Percentiles rank a stretch among this genome's conserved stretches.
Conservation (phyloP, 2,797 vertebrate genomes). For the Picus viridis region DNA sequence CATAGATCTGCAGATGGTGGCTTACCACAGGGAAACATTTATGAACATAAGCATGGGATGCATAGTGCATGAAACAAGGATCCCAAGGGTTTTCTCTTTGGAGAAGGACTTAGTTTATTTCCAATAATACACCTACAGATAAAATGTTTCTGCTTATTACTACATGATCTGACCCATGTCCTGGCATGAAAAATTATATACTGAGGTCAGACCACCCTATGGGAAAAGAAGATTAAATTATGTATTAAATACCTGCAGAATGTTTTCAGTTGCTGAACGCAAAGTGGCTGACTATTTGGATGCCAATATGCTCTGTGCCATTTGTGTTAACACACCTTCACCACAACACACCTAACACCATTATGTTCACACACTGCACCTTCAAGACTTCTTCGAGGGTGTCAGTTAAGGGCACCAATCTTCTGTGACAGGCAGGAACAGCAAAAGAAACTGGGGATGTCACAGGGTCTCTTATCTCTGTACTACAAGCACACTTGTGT, state of each 20-base stretch:
- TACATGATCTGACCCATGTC: background rate
- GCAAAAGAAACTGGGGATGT: background rate
- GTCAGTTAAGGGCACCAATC: background rate
- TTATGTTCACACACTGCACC: background rate
- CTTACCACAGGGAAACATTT: background rate
- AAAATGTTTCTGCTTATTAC: background rate
- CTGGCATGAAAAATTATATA: background rate
- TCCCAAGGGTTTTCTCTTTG: background rate
- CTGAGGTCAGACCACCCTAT: background rate
- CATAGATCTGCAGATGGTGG: background rate
- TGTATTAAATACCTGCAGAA: background rate
- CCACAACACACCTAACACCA: no score
- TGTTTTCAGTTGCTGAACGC: background rate
- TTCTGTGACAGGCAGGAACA: background rate
- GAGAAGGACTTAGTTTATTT: background rate
- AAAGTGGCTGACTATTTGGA: background rate
- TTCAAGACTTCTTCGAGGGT: background rate
- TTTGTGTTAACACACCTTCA: background rate
- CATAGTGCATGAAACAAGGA: background rate
- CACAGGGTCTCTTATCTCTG: background rate
- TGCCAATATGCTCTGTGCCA: background rate
- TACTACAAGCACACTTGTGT: background rate
- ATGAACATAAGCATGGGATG: background rate
- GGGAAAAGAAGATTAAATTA: background rate
- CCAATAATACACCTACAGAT: background rate